Evolutionary conservation across 1,140 invertebrate species (phyloP).

Genomic region (Drosophila pseudoobscura): DNA sequence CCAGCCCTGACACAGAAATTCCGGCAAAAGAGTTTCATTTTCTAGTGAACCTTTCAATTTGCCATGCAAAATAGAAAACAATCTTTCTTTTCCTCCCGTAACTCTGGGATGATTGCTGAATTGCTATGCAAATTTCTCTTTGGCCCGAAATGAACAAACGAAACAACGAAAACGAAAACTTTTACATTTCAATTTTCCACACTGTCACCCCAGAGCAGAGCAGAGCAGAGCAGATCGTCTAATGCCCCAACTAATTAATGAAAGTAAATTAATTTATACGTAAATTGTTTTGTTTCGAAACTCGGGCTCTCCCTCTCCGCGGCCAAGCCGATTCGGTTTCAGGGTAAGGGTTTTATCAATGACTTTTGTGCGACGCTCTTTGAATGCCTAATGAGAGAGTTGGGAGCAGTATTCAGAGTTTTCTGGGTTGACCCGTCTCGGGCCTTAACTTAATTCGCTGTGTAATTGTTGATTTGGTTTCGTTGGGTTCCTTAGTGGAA

Average conservation of each 20-base stretch:
- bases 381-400: conserved; percentile 63
- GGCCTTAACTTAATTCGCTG: conserved; percentile 53
- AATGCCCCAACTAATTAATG: conserved; percentile 73
- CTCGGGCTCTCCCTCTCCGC: conserved; percentile 43
- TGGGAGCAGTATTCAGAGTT: conserved; percentile 27
- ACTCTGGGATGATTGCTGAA: conserved; percentile 28
- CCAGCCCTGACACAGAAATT: conserved; percentile 3
- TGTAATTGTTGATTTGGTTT: conserved; percentile 69
- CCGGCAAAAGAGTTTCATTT: conserved; percentile 17
- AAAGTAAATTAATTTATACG: conserved; percentile 78
- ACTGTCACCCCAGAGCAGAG: conserved; percentile 44
- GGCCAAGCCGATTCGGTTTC: background rate
- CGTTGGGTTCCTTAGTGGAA: conserved; percentile 60
- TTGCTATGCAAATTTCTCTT: conserved; percentile 61
- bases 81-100: conserved; percentile 5
- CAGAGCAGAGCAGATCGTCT: conserved; percentile 17
- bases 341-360: conserved; percentile 54
- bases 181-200: conserved; percentile 68
- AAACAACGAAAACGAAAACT: conserved; percentile 47
- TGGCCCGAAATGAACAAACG: conserved; percentile 22
- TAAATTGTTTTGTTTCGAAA: conserved; percentile 74
- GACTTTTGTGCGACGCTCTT: conserved; percentile 55
- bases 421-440: conserved; percentile 6
- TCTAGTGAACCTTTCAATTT: conserved; percentile 29
- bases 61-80: conserved; percentile 38